These are phyloP conservation scores for Amphilophus citrinellus DNA, from an alignment of 2,113 vertebrate genomes.

Conservation along the genomic window DNA sequence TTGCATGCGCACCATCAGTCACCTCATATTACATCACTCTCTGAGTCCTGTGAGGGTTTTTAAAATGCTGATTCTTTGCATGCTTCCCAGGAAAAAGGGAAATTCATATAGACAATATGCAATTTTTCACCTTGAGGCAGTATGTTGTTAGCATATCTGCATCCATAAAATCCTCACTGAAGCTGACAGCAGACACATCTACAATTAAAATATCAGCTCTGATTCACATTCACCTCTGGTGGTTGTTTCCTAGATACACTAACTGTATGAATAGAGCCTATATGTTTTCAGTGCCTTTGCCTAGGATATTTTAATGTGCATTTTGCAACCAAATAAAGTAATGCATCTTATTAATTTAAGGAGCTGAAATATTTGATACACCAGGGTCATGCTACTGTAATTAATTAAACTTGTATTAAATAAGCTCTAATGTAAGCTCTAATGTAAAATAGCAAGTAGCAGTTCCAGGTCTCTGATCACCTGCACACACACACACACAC, in stretches of 20 bases:
- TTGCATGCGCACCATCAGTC: constrained; percentile 23
- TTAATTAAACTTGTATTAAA: constrained; percentile 60
- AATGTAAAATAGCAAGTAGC: not conserved
- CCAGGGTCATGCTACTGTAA: constrained; percentile 8
- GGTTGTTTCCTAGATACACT: constrained; percentile 1
- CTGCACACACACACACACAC: not conserved
- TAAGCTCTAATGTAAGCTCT: not conserved
- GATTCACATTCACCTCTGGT: not conserved
- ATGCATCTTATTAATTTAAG: constrained; percentile 2
- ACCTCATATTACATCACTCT: constrained; percentile 35
- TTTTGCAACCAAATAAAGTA: constrained; percentile 30
- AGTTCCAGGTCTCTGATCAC: not conserved
- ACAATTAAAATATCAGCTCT: constrained; percentile 16
- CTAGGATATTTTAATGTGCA: constrained; percentile 4
- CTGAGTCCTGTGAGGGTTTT: not conserved
- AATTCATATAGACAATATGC: constrained; percentile 32
- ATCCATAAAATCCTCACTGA: constrained; percentile 30
- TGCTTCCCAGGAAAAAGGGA: not conserved
- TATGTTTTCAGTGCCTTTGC: not conserved
- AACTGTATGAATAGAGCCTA: not conserved
- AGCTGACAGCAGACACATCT: constrained; percentile 17
- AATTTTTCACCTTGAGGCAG: constrained; percentile 29
- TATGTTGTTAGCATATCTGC: constrained; percentile 39
- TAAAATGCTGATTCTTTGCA: constrained; percentile 29
- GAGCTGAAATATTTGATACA: constrained; percentile 23